Evolutionary conservation across 2,797 vertebrate species (phyloP).

Genomic region (Darevskia mixta): DNA sequence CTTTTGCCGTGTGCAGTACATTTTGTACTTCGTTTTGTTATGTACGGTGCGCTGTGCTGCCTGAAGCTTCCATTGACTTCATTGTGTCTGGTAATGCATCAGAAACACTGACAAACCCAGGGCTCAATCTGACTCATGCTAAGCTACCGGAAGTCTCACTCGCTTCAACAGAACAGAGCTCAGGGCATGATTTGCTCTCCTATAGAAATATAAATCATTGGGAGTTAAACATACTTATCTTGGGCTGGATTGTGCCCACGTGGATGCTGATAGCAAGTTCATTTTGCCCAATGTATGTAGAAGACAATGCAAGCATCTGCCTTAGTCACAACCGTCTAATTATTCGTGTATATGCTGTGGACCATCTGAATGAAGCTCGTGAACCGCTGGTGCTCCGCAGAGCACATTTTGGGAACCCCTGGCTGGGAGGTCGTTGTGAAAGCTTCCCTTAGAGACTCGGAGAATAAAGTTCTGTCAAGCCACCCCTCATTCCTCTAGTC

Average conservation of each 20-base stretch:
- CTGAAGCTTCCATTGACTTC: neutral
- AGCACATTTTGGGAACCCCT: no score
- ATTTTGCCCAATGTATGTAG: neutral
- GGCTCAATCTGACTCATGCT: neutral
- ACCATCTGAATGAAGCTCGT: no score
- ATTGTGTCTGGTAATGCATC: neutral
- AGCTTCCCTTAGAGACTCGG: no score
- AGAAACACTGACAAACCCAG: neutral
- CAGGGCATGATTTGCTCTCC: no score
- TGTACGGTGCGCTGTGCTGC: neutral
- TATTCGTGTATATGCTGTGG: no score
- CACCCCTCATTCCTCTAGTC: no score
- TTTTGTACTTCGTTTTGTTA: constrained; percentile 26
- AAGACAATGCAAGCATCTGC: neutral
- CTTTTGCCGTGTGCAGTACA: constrained; percentile 34
- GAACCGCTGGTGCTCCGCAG: no score
- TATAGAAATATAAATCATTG: neutral
- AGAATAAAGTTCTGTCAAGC: no score
- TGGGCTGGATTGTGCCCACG: neutral
- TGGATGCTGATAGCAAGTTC: neutral
- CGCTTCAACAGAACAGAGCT: neutral
- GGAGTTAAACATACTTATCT: neutral
- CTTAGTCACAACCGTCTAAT: neutral
- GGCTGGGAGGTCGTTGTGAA: no score
- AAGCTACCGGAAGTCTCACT: neutral